Evolutionary conservation across 2,797 vertebrate species (phyloP), one percentile per base, ranked within the genome.

Genomic region (Poecilia picta): DNA sequence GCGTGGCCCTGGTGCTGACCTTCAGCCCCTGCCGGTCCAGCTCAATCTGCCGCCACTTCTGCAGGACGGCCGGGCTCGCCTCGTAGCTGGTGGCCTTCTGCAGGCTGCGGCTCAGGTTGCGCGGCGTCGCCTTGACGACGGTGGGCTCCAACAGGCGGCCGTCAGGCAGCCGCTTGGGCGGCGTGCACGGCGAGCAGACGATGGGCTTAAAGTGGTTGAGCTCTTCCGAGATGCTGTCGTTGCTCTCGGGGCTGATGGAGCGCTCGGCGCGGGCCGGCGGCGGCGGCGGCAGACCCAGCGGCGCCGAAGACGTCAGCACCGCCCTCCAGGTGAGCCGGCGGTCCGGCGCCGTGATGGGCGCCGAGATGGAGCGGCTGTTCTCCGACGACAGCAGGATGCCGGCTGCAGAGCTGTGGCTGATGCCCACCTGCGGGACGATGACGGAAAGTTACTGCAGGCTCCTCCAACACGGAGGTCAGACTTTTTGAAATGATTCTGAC

Each of bases 141-240:
- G 97, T 93, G 28, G 98, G 97, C 81, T 97, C 97, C 31, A 98
- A 80, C 18, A 99, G 95, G 0, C 96, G 94, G 7, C 98, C 98
- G 0, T 99, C 98, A 0, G 98, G 96, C 2, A 99, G 96, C 33
- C 97, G 96, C 73, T 98, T 98, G 0, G 98, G 98, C 0, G 98
- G 98, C 0, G 98, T 99, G 89, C 98, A 99, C 0, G 98, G 98
- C 0, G 98, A 99, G 86, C 98, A 99, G 62, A 98, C 98, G 0
- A 99, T 99, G 36, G 98, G 98, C 68, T 99, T 99, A 88, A 99
- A 99, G 92, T 99, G 98, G 89, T 98, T 99, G 73, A 99, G 96
- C 77, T 99, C 98, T 85, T 98, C 98, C 0, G 98, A 99, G 92
- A 99, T 99, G 95, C 98, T 99, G 93, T 99, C 98, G 0, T 99